A percentile compares a stretch with the other conserved stretches of the same genome.
These are phyloP conservation scores for Heliconius nattereri DNA, from an alignment of 1,140 invertebrate species.

Conservation along the genomic window DNA sequence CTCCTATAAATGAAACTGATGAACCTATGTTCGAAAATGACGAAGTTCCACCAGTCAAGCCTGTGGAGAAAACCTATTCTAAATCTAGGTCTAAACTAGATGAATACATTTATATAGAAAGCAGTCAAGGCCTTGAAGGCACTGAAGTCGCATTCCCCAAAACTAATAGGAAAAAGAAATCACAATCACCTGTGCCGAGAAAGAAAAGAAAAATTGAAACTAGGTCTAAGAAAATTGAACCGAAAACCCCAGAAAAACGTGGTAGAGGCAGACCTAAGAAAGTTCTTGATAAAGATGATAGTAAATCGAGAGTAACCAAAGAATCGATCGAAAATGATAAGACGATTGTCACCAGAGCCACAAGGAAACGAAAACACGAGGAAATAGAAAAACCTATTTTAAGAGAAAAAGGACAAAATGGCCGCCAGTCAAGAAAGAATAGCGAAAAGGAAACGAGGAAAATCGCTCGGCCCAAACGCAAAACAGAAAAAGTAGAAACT, in stretches of 20 bases:
- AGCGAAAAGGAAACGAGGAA: slow-evolving; percentile 51
- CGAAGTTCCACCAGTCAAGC: slow-evolving; percentile 68
- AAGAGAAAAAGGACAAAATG: slow-evolving; percentile 71
- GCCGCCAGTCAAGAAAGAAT: slow-evolving; percentile 50
- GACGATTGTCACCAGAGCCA: slow-evolving; percentile 48
- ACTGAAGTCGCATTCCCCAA: slow-evolving; percentile 72
- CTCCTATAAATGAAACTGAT: slow-evolving; percentile 52
- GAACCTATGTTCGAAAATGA: slow-evolving; percentile 58
- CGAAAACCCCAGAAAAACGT: slow-evolving; percentile 41
- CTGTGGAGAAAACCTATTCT: slow-evolving; percentile 72
- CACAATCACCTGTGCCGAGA: slow-evolving; percentile 58
- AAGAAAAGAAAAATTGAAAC: slow-evolving; percentile 67
- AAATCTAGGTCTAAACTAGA: slow-evolving; percentile 73
- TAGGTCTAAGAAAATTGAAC: slow-evolving; percentile 39
- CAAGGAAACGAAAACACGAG: slow-evolving; percentile 61
- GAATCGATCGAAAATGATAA: slow-evolving; percentile 76
- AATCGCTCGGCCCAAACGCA: slow-evolving; percentile 44
- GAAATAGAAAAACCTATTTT: slow-evolving; percentile 65
- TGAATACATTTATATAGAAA: slow-evolving; percentile 73
- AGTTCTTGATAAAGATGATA: slow-evolving; percentile 36
- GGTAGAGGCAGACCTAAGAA: slow-evolving; percentile 50
- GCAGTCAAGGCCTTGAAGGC: slow-evolving; percentile 67
- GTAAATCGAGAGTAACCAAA: slow-evolving; percentile 59
- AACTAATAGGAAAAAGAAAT: slow-evolving; percentile 54
- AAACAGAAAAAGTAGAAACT: slow-evolving; percentile 42